A percentile compares a stretch with the other conserved stretches of the same genome.
phyloP scores from a whole-genome alignment of 2,113 vertebrate species.

The Hemiprocne comata region DNA sequence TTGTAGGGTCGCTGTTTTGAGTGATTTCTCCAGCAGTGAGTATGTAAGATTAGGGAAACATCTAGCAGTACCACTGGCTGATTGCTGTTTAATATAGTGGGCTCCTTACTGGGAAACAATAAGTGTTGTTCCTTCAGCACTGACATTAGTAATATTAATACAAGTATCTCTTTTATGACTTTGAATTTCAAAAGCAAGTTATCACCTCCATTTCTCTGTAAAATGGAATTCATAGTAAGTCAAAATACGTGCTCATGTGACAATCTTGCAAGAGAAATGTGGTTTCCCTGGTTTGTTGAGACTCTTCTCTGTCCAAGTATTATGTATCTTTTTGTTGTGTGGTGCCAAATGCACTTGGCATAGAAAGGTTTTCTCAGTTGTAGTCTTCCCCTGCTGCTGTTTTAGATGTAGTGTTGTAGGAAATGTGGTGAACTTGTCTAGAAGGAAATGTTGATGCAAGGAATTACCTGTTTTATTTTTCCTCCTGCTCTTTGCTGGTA shows the following conservation, averaged over 20 bases:
- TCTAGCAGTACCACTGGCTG: neutral
- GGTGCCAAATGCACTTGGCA: neutral
- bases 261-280: neutral
- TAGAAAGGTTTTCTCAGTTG: neutral
- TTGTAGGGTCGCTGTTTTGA: neutral
- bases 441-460: neutral
- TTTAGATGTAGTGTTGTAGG: neutral
- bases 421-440: neutral
- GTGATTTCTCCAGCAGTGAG: neutral
- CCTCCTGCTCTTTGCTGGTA: neutral
- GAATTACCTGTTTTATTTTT: conserved; percentile 9
- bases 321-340: neutral
- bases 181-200: neutral
- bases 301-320: neutral
- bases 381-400: neutral
- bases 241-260: neutral
- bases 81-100: neutral
- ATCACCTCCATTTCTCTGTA: neutral
- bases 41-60: neutral
- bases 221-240: neutral
- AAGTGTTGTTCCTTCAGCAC: neutral
- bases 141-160: neutral
- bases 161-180: neutral
- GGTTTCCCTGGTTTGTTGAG: neutral
- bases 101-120: neutral